Conservation (phyloP, 35 echinoderm and acorn worm genomes). For the Patiria miniata region DNA sequence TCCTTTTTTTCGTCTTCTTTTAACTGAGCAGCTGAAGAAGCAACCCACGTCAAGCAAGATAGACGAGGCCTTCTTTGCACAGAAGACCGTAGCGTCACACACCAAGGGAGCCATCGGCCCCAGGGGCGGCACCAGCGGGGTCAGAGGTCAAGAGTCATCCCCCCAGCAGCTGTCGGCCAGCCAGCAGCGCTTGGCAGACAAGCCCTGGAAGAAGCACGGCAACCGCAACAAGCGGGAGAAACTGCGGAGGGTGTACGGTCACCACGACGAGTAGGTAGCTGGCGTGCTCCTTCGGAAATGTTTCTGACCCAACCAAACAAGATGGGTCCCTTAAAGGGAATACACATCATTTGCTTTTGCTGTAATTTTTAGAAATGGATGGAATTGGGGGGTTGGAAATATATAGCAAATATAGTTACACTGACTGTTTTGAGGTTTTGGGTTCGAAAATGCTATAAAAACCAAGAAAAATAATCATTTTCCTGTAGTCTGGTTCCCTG, state of each 20-base stretch:
- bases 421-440: too few relatives aligned
- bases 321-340: too few relatives aligned
- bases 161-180: too few relatives aligned
- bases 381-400: too few relatives aligned
- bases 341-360: too few relatives aligned
- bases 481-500: too few relatives aligned
- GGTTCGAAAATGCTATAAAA: too few relatives aligned
- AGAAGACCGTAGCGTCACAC: slow-evolving; percentile 49
- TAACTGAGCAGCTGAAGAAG: slow-evolving; percentile 35
- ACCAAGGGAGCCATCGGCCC: slow-evolving; percentile 52
- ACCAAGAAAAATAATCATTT: too few relatives aligned
- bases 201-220: slow-evolving; percentile 95
- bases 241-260: slow-evolving; percentile 67
- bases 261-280: slow-evolving; percentile 73
- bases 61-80: slow-evolving; percentile 75
- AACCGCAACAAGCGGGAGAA: slow-evolving; percentile 90
- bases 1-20: background rate
- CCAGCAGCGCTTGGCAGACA: slow-evolving; percentile 17
- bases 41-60: slow-evolving; percentile 51
- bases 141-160: background rate
- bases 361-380: too few relatives aligned
- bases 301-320: too few relatives aligned
- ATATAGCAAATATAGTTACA: too few relatives aligned
- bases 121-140: slow-evolving; percentile 32
- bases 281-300: too few relatives aligned